phyloP scores from a whole-genome alignment of 2,113 vertebrate genomes.

The Xenus cinereus region DNA sequence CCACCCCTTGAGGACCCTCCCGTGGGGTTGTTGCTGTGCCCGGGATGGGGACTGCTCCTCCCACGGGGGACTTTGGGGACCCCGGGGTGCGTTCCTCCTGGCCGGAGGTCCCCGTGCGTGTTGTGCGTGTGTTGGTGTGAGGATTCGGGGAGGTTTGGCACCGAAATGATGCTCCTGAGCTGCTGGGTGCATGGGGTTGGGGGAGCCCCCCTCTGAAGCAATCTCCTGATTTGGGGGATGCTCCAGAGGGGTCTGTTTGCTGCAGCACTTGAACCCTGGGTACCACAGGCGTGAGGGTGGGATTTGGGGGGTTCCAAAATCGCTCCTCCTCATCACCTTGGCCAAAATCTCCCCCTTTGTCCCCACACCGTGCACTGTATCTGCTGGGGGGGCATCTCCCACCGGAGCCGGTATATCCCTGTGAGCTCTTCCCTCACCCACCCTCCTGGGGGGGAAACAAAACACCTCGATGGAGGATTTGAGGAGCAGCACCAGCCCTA shows the following conservation, averaged over 20 bases:
- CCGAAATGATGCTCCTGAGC: background rate
- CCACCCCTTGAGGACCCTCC: background rate
- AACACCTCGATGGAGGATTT: background rate
- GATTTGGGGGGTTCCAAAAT: background rate
- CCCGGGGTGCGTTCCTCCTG: background rate
- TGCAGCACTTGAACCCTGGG: rapidly evolving
- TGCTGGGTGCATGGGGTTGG: background rate
- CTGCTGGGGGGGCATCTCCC: background rate
- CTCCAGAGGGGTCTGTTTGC: rapidly evolving
- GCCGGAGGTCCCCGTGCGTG: rapidly evolving
- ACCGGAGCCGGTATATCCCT: background rate
- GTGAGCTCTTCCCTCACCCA: background rate
- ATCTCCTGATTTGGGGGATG: background rate
- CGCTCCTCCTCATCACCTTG: background rate
- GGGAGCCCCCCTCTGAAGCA: background rate
- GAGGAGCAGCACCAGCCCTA: background rate
- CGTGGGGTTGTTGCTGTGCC: background rate
- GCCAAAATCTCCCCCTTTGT: background rate
- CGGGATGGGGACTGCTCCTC: background rate
- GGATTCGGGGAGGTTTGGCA: background rate
- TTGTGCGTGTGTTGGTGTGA: background rate
- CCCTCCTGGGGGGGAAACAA: background rate
- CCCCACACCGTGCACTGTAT: rapidly evolving
- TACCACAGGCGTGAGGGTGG: background rate
- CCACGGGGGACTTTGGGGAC: rapidly evolving